phyloP scores from a whole-genome alignment of 2,888 invertebrate genomes.

The Ectemnius lituratus region DNA sequence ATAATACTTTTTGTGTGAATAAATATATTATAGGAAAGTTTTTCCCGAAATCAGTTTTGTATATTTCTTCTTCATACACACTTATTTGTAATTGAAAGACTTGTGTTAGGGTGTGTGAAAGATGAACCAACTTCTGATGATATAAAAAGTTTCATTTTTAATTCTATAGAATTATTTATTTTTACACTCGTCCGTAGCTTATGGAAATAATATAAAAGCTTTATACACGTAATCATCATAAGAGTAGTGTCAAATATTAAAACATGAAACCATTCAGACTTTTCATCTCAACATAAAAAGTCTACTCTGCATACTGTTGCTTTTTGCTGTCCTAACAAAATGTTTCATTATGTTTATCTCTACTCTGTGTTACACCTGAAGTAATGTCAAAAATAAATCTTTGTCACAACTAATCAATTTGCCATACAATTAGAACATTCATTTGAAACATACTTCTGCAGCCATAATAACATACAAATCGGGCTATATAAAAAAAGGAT shows the following conservation, averaged over 20 bases:
- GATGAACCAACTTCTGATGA: conserved; percentile 14
- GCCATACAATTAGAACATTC: not conserved
- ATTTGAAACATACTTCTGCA: no score
- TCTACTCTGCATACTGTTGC: conserved; percentile 10
- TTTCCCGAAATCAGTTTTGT: conserved; percentile 7
- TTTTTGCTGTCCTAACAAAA: conserved; percentile 16
- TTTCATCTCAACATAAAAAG: conserved; percentile 19
- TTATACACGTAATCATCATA: conserved; percentile 54
- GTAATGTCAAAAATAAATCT: conserved; percentile 5
- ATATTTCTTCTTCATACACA: not conserved
- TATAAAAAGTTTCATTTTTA: conserved; percentile 64
- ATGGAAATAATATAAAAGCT: conserved; percentile 60
- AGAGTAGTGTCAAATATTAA: conserved; percentile 33
- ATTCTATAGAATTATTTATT: conserved; percentile 54
- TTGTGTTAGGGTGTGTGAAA: conserved; percentile 26
- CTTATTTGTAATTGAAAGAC: conserved; percentile 32
- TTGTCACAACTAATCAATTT: not conserved
- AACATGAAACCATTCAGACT: conserved; percentile 5
- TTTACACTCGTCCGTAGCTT: conserved; percentile 51
- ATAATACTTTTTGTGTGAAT: conserved; percentile 50
- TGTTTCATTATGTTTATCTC: not conserved
- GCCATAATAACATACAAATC: conserved; percentile 1
- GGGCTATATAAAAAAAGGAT: conserved; percentile 16
- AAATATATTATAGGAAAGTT: conserved; percentile 52
- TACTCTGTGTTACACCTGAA: not conserved